Percentiles rank a stretch among this genome's conserved stretches.
Evolutionary conservation across 2,888 invertebrate species (phyloP).

Genomic region (Pachydiplax longipennis): DNA sequence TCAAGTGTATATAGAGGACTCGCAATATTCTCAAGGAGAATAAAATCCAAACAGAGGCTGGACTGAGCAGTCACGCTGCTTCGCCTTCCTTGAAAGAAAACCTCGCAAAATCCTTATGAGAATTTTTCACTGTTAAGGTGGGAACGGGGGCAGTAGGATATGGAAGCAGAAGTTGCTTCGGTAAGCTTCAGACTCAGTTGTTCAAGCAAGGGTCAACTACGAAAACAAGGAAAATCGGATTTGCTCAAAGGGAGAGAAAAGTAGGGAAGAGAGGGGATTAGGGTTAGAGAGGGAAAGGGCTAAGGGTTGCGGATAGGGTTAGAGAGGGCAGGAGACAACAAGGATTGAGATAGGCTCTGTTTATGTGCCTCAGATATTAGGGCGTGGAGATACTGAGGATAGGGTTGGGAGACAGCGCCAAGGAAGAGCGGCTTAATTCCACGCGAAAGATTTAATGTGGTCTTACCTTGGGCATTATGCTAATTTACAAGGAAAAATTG

Average conservation of each 20-base stretch:
- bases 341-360: neutral
- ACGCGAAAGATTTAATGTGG: too few species aligned
- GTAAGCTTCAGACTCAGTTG: neutral
- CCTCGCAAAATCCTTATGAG: too few species aligned
- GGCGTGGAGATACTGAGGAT: neutral
- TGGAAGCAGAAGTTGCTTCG: neutral
- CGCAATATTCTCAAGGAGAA: too few species aligned
- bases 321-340: neutral
- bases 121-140: neutral
- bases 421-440: too few species aligned
- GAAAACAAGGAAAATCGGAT: slow-evolving; percentile 17
- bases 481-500: too few species aligned
- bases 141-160: neutral
- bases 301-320: neutral
- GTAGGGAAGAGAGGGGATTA: neutral
- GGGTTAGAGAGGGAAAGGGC: neutral
- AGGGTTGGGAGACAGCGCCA: too few species aligned
- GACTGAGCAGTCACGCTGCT: too few species aligned
- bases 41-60: too few species aligned
- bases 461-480: neutral
- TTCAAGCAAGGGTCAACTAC: neutral
- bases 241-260: neutral
- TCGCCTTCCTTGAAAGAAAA: too few species aligned
- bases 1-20: too few species aligned
- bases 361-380: neutral